Evolutionary conservation across 64 coral and sea anemone genomes (phyloP).

Genomic region (Montipora capricornis): DNA sequence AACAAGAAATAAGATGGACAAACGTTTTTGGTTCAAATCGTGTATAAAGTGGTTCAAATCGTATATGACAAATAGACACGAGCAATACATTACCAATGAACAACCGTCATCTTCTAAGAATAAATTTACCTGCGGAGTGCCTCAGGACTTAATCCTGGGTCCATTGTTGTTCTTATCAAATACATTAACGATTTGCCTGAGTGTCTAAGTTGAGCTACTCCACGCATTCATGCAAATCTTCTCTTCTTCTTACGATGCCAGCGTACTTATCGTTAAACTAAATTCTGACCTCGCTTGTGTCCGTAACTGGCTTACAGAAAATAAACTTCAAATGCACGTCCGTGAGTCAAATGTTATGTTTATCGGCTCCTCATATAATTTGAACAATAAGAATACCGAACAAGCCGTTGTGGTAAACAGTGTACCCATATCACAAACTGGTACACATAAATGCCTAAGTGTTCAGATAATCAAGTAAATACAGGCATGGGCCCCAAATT

Average conservation of each 20-base stretch:
- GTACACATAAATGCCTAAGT: no score
- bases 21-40: slow-evolving; percentile 26
- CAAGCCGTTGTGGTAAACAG: no score
- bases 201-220: neutral
- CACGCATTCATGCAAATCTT: slow-evolving; percentile 42
- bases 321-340: neutral
- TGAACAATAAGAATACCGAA: no score
- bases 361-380: no score
- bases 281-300: no score
- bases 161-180: slow-evolving; percentile 28
- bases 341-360: neutral
- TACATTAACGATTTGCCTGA: slow-evolving; percentile 62
- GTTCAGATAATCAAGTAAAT: no score
- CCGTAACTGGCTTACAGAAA: no score
- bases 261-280: neutral
- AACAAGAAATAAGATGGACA: slow-evolving; percentile 37
- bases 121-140: slow-evolving; percentile 4
- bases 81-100: slow-evolving; percentile 25
- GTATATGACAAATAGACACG: slow-evolving; percentile 24
- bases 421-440: no score
- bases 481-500: no score
- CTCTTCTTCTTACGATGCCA: slow-evolving; percentile 35
- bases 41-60: slow-evolving; percentile 40
- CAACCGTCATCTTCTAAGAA: slow-evolving; percentile 4
- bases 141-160: slow-evolving; percentile 15